Percentiles rank a stretch among this genome's conserved stretches.
Conservation (phyloP, 2,797 vertebrate species). For the Chloroceryle amazona region DNA sequence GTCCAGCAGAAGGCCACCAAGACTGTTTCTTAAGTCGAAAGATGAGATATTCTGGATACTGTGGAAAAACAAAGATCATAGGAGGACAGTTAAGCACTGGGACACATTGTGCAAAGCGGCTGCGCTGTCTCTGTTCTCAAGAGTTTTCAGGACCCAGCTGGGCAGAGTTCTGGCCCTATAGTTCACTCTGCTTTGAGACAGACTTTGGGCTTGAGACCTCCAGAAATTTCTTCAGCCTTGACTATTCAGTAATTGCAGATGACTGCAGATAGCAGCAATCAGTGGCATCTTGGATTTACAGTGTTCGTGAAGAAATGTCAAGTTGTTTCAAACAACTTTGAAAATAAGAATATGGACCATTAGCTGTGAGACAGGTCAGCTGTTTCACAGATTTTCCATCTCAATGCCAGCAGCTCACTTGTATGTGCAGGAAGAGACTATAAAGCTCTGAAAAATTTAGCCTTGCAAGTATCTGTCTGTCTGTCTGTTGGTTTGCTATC, state of each 20-base stretch:
- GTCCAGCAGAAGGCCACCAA: neutral
- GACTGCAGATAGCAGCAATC: neutral
- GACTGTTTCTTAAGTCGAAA: neutral
- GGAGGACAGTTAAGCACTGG: neutral
- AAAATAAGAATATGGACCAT: neutral
- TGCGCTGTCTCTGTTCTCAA: neutral
- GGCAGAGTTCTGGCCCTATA: neutral
- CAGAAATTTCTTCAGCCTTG: neutral
- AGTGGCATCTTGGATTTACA: neutral
- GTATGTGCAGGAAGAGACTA: neutral
- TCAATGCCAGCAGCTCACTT: neutral
- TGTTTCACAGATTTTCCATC: neutral
- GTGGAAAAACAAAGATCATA: neutral
- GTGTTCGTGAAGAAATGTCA: neutral
- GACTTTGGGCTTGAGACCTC: neutral
- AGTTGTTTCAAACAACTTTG: neutral
- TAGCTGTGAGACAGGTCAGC: neutral
- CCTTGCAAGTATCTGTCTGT: neutral
- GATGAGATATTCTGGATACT: neutral
- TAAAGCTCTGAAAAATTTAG: neutral
- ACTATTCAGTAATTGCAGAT: neutral
- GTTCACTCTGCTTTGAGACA: neutral
- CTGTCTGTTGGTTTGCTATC: neutral
- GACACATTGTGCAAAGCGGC: rapidly evolving
- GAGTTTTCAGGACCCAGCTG: neutral